Evolutionary conservation across 2,888 invertebrate species (phyloP), one percentile per base, ranked within the genome.

Genomic region (Mimachlamys varia): DNA sequence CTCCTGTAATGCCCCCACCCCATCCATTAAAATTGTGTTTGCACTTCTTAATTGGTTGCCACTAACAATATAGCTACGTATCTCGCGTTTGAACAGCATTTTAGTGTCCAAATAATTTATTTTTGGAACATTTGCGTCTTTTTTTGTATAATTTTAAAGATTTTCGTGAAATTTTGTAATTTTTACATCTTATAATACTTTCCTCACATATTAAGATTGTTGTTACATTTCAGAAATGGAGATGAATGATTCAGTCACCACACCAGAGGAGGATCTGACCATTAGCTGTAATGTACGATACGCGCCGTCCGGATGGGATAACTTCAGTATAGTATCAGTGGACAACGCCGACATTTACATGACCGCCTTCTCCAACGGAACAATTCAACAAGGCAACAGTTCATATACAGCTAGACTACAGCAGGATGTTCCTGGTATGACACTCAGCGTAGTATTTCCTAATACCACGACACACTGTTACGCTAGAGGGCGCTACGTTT

Each of bases 251-350:
- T 53, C 53, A 5, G 2, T 53, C 17, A 53, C 53, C 12, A 76
- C 27, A 12, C 76, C 76, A 1, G 76, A 27, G 27, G 76, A 76
- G 27, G 76, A 33, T 10, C 7, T 76, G 15, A 33, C 27, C 27
- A 76, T 76, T 15, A 76, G 13, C 76, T 76, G 76, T 76, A 76
- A 76, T 33, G 76, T 76, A 27, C 76, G 76, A 13, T 76, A 76
- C 17, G 33, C 76, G 7, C 76, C 76, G 33, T 76, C 76, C 2
- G 76, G 33, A 10, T 76, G 76, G 76, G 76, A 76, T 7, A 22
- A 76, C 13, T 76, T 76, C 76, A 76, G 76, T 33, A 76, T 76
- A 5, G 76, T 76, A 13, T 76, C 76, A 7, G 76, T 33, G 12
- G 27, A 76, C 27, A 76, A 76, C 33, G 27, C 2, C 33, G 76